phyloP scores from a whole-genome alignment of 2,797 vertebrate species.

The Falco novaeseelandiae region DNA sequence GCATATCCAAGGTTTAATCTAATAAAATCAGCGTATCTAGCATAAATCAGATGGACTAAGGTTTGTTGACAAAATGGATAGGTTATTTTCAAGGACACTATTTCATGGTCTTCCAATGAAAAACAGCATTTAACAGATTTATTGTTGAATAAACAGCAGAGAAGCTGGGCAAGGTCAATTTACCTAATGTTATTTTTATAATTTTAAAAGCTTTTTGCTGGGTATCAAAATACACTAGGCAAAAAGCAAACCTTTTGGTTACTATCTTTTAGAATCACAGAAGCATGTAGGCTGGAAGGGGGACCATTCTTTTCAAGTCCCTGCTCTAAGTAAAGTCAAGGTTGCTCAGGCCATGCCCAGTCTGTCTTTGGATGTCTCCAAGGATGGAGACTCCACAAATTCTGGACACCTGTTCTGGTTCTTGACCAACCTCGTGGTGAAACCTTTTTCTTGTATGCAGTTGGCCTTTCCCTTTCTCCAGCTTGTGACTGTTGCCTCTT shows the following conservation, averaged over 20 bases:
- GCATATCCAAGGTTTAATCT: conserved; percentile 13
- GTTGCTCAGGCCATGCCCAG: background rate
- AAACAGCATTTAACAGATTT: background rate
- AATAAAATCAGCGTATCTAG: background rate
- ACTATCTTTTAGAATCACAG: background rate
- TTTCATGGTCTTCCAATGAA: background rate
- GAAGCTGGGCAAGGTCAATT: background rate
- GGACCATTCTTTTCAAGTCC: background rate
- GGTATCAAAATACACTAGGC: background rate
- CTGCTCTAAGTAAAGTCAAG: background rate
- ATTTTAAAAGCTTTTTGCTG: background rate
- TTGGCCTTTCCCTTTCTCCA: background rate
- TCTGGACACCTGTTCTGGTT: background rate
- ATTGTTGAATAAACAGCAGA: background rate
- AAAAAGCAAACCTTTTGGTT: background rate
- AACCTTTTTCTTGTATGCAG: background rate
- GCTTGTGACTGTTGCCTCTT: background rate
- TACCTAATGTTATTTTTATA: background rate
- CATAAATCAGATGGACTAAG: background rate
- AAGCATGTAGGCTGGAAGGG: background rate
- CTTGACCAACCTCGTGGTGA: background rate
- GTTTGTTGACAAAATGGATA: background rate
- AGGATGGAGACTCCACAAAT: background rate
- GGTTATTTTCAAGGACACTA: conserved; percentile 33
- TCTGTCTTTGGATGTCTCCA: background rate